phyloP scores from a whole-genome alignment of 1,140 invertebrate genomes.

The Camponotus vicinus region DNA sequence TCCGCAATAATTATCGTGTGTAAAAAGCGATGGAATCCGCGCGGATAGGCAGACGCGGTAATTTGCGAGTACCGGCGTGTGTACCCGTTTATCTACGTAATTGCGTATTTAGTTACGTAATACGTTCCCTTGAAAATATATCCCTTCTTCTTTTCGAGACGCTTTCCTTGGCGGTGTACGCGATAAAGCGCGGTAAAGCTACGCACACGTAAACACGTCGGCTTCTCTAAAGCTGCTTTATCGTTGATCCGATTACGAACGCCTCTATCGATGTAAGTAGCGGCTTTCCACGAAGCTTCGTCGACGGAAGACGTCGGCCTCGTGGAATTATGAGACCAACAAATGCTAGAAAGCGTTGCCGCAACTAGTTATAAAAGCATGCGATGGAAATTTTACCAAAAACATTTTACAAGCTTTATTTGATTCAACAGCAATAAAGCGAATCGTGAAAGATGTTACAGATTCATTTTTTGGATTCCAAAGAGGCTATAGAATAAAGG shows the following conservation, averaged over 20 bases:
- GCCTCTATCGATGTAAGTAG: slow-evolving; percentile 37
- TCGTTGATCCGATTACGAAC: slow-evolving; percentile 47
- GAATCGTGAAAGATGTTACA: neutral
- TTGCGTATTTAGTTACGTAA: slow-evolving; percentile 45
- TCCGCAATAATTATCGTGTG: neutral
- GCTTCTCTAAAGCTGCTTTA: slow-evolving; percentile 44
- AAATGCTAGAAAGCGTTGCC: neutral
- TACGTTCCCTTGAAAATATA: slow-evolving; percentile 31
- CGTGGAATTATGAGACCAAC: slow-evolving; percentile 5
- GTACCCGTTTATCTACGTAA: slow-evolving; percentile 31
- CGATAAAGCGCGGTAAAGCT: slow-evolving; percentile 4
- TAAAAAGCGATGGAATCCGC: slow-evolving; percentile 34
- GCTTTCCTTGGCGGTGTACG: neutral
- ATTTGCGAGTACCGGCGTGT: neutral
- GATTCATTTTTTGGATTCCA: neutral
- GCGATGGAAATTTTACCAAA: neutral
- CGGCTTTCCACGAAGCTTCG: slow-evolving; percentile 3
- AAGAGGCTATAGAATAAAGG: neutral
- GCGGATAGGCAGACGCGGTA: slow-evolving; percentile 22
- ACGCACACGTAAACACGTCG: neutral
- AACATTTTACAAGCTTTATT: neutral
- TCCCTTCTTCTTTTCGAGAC: neutral
- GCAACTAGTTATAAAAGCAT: neutral
- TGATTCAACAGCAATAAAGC: neutral
- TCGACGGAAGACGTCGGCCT: neutral